Conservation (phyloP, 2,797 vertebrate genomes). For the Takifugu ocellatus region DNA sequence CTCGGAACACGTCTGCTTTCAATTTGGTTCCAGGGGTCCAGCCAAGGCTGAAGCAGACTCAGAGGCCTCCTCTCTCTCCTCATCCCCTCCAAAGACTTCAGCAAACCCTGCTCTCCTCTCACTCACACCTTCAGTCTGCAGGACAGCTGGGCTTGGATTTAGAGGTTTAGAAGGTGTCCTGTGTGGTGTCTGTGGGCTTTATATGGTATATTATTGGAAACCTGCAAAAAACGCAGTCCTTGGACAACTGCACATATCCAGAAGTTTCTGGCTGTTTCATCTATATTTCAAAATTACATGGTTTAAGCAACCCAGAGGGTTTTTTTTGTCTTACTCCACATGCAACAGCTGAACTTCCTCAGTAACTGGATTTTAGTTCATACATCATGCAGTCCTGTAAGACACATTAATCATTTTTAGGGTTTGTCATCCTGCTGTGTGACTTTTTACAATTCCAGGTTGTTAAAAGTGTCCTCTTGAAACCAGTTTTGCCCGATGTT, state of each 20-base stretch:
- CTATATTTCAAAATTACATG: conserved; percentile 33
- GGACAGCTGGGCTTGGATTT: conserved; percentile 15
- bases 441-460: conserved; percentile 8
- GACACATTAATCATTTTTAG: conserved; percentile 27
- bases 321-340: conserved; percentile 10
- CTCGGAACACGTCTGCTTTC: conserved; percentile 88
- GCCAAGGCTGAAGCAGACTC: conserved; percentile 83
- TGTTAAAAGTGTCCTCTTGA: too few relatives aligned
- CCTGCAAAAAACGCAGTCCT: neutral
- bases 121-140: conserved; percentile 30
- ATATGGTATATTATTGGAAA: conserved; percentile 5
- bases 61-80: conserved; percentile 87
- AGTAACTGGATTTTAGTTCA: conserved; percentile 33
- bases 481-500: too few relatives aligned
- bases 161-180: conserved; percentile 3
- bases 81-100: conserved; percentile 71
- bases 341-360: conserved; percentile 27
- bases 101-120: conserved; percentile 51
- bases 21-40: conserved; percentile 79
- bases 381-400: conserved; percentile 10
- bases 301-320: conserved; percentile 14
- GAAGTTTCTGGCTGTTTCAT: neutral
- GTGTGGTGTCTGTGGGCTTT: neutral
- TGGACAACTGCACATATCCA: neutral
- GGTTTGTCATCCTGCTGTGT: conserved; percentile 33